Evolutionary conservation across 2,797 vertebrate species (phyloP).

Genomic region (Fistularia tabacaria): DNA sequence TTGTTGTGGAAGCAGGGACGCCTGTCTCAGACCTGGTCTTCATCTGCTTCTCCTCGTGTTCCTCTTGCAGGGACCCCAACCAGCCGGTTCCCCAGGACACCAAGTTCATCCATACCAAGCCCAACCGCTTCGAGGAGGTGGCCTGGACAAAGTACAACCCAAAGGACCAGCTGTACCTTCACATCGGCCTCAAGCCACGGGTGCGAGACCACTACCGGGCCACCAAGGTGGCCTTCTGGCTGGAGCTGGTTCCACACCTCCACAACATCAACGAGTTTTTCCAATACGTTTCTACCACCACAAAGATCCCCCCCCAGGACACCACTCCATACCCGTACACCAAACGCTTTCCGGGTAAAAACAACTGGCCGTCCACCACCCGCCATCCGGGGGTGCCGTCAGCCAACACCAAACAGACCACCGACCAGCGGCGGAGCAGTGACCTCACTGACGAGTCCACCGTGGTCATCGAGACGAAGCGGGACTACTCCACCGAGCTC

Average conservation of each 20-base stretch:
- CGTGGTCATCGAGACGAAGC: constrained; percentile 88
- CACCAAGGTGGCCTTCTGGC: constrained; percentile 96
- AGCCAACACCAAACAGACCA: constrained; percentile 85
- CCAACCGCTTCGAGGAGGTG: constrained; percentile 95
- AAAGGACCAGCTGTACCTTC: constrained; percentile 94
- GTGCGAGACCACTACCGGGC: constrained; percentile 95
- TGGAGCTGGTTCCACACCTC: constrained; percentile 91
- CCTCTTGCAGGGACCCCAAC: constrained; percentile 84
- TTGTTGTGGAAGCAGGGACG: no score
- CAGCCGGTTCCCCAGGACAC: constrained; percentile 96
- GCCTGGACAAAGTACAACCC: constrained; percentile 98
- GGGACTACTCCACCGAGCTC: constrained; percentile 92
- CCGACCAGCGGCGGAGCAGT: constrained; percentile 81
- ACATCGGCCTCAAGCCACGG: constrained; percentile 91
- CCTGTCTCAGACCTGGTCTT: background rate
- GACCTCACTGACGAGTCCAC: constrained; percentile 80
- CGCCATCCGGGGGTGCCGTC: constrained; percentile 89
- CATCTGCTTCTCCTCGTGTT: constrained; percentile 6
- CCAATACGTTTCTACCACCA: constrained; percentile 94
- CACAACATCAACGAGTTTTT: constrained; percentile 97
- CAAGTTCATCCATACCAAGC: constrained; percentile 97
- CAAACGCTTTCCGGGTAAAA: constrained; percentile 85
- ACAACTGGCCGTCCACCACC: constrained; percentile 88
- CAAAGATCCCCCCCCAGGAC: constrained; percentile 91
- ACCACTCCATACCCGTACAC: constrained; percentile 93